Base-by-base conservation (phyloP, 2,797 vertebrate genomes). In the Takifugu rubripes region DNA sequence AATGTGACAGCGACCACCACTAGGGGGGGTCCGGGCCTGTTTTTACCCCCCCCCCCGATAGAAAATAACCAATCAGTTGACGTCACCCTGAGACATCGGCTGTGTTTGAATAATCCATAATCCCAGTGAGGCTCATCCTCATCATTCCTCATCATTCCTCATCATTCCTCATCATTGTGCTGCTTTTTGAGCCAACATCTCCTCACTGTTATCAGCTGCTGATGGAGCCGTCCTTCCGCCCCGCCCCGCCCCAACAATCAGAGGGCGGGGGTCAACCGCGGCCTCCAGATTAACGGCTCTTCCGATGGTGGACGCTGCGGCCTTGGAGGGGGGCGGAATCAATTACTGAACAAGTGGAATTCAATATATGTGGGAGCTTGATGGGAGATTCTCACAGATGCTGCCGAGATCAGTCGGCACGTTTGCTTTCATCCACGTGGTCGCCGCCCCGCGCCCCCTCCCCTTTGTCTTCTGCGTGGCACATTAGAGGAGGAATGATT, bases 311-410 rank as follows among this genome's bases (percentile, higher is more conserved):
- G 70, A 70, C 60, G 68, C 70, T 51, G 12, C 52, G 25, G 68
- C 69, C 61, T 72, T 84, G 61, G 74, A 69, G 81, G 81, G 79
- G 82, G 78, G 75, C 79, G 77, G 80, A 86, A 88, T 86, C 82
- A 64, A 84, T 87, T 80, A 84, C 53, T 0, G 49, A 83, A 83
- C 78, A 74, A 84, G 84, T 71, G 68, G 66, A 82, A 77, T 75
- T 78, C 73, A 80, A 64, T 73, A 66, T 46, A 66, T 43, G 25
- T 36, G 42, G 3, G 51, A 21, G 49, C 15, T 68, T 14, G 42
- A 16, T 7, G 42, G 42, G 3, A 10, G 36, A 40, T 40, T 40
- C 29, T 8, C 29, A 21, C 29, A 2, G 5, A 36, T 11, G 33
- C 33, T 11, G 33, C 9, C 3, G 33, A 6, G 29, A 27, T 27